Conservation (phyloP, 2,797 vertebrate genomes). For the Hoplostethus mediterraneus region DNA sequence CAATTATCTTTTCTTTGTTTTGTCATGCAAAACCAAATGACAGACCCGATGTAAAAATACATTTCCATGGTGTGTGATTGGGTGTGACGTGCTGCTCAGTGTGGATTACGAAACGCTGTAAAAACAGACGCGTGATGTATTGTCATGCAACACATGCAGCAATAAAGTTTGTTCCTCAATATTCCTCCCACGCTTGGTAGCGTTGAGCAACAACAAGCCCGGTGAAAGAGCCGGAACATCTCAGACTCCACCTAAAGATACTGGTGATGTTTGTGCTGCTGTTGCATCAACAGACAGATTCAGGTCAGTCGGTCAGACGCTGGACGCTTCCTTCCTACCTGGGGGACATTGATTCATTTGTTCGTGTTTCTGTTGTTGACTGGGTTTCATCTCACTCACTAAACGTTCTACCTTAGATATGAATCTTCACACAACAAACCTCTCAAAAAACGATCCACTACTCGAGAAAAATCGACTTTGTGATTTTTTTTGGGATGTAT, state of each 20-base stretch:
- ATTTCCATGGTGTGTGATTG: too few relatives aligned
- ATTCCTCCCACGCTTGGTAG: not conserved
- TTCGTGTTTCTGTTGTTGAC: too few relatives aligned
- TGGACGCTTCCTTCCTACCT: too few relatives aligned
- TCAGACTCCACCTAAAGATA: not conserved
- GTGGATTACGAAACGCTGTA: slow-evolving; percentile 18
- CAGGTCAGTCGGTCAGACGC: too few relatives aligned
- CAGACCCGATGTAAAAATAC: not conserved
- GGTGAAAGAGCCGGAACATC: not conserved
- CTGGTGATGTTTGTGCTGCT: not conserved
- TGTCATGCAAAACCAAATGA: slow-evolving; percentile 26
- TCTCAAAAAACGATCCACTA: too few relatives aligned
- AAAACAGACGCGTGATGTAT: slow-evolving; percentile 24
- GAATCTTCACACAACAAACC: too few relatives aligned
- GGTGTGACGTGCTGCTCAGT: slow-evolving; percentile 30
- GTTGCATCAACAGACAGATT: too few relatives aligned
- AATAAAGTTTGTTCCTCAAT: slow-evolving; percentile 33
- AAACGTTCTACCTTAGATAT: too few relatives aligned
- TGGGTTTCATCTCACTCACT: too few relatives aligned
- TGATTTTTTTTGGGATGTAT: too few relatives aligned
- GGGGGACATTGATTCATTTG: too few relatives aligned
- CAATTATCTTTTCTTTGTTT: not conserved
- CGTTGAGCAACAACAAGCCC: slow-evolving; percentile 18
- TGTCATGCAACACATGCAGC: slow-evolving; percentile 9
- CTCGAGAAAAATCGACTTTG: too few relatives aligned